phyloP scores from a whole-genome alignment of 2,888 invertebrate genomes.

The Drosophila mayaguana region DNA sequence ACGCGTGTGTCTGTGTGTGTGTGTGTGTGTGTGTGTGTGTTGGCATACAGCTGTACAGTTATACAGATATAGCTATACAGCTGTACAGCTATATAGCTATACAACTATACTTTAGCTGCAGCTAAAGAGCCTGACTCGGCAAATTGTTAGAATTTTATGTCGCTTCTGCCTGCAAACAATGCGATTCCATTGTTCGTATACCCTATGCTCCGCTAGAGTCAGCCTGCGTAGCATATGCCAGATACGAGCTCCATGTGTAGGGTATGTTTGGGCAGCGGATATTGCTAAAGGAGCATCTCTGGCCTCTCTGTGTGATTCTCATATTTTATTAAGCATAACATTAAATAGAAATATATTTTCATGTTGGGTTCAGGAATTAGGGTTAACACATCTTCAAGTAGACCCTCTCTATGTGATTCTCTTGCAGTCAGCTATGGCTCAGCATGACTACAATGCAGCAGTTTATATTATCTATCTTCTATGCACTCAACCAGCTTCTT shows the following conservation, averaged over 20 bases:
- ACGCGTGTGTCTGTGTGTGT: slow-evolving; percentile 6
- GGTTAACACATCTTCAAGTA: background rate
- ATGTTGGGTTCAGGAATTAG: too few species aligned
- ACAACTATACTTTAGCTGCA: slow-evolving; percentile 48
- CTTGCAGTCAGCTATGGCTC: too few species aligned
- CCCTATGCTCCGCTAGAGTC: slow-evolving; percentile 21
- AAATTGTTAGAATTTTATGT: slow-evolving; percentile 80
- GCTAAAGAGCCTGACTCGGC: slow-evolving; percentile 65
- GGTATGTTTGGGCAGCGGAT: background rate
- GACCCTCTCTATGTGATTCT: background rate
- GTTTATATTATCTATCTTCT: too few species aligned
- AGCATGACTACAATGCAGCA: too few species aligned
- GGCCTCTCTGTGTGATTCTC: background rate
- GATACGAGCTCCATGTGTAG: background rate
- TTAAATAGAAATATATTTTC: too few species aligned
- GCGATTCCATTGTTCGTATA: slow-evolving; percentile 54
- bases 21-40: background rate
- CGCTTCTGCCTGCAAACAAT: slow-evolving; percentile 75
- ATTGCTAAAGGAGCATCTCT: too few species aligned
- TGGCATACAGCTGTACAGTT: slow-evolving; percentile 24
- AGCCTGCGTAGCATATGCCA: background rate
- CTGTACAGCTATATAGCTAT: slow-evolving; percentile 37
- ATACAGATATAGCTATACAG: background rate
- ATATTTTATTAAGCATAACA: background rate
- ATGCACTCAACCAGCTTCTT: too few species aligned